Base-by-base conservation (phyloP, 2,888 invertebrate genomes). In the Sinopyrophorus schimmeli region DNA sequence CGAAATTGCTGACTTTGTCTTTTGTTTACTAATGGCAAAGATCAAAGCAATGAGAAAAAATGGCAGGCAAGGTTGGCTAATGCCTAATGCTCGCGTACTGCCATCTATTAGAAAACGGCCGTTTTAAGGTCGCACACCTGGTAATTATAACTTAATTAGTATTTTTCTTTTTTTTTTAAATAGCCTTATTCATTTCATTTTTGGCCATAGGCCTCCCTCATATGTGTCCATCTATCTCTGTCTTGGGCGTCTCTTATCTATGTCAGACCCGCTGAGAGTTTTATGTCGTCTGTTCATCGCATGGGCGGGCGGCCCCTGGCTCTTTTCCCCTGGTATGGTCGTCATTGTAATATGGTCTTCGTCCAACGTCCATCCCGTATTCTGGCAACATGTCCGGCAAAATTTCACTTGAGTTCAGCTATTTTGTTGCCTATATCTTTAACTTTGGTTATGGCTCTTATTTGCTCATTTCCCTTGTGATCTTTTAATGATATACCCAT, bases 161-260 rank as follows among this genome's bases (percentile, higher is more conserved):
- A n/a, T n/a, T n/a, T n/a, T n/a, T n/a, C n/a, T n/a, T n/a, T n/a
- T n/a, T n/a, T n/a, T n/a, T n/a, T n/a, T n/a, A n/a, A n/a, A n/a
- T n/a, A n/a, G n/a, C n/a, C n/a, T n/a, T n/a, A n/a, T n/a, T n/a
- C n/a, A n/a, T n/a, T n/a, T n/a, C 24, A 24, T 24, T 27, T 27
- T 9, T 27, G 27, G 27, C 2, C 27, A 27, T 27, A 27, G 27
- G 27, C 27, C 11, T n/a, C 27, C 6, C 27, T 27, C 27, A 27
- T 10, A 27, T 7, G 24, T 24, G 7, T n/a, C 24, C 4, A 24
- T 24, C 12, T 27, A 27, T 27, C 9, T 27, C 27, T 5, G 27
- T 27, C 11, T 7, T 27, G 27, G 3, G 11, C 27, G 3, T 27
- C 27, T 7, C 27, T 11, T 7, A 27, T 27, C 27, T 9, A 27